Conservation (phyloP, 2,797 vertebrate species). For the Halcyon badia region DNA sequence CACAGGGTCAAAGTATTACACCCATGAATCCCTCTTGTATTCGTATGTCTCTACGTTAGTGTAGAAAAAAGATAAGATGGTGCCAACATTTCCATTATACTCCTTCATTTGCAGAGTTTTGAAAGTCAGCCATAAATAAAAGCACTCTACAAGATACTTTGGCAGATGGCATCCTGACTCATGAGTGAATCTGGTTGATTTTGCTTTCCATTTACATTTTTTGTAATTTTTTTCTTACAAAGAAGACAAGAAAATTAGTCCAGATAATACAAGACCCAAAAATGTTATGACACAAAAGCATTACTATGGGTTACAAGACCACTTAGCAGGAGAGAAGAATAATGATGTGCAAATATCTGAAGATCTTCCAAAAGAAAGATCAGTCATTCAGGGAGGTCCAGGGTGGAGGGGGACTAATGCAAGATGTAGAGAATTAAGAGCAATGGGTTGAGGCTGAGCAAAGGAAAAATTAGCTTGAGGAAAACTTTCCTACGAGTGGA, state of each 20-base stretch:
- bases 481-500: conserved; percentile 66
- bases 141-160: conserved; percentile 37
- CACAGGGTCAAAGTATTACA: conserved; percentile 15
- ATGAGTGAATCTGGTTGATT: conserved; percentile 1
- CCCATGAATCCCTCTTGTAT: background rate
- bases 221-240: background rate
- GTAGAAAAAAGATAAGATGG: conserved; percentile 33
- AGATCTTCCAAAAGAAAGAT: conserved; percentile 70
- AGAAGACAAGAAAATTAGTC: conserved; percentile 26
- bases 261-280: conserved; percentile 55
- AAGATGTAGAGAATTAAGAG: conserved; percentile 46
- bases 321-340: conserved; percentile 60
- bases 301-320: conserved; percentile 49
- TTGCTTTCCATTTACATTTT: conserved; percentile 51
- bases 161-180: conserved; percentile 25
- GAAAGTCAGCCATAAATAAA: conserved; percentile 48
- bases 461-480: conserved; percentile 59
- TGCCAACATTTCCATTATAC: conserved; percentile 53
- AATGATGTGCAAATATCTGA: conserved; percentile 71
- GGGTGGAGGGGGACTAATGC: conserved; percentile 32
- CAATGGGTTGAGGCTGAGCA: conserved; percentile 26
- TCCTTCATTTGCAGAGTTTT: conserved; percentile 24
- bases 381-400: conserved; percentile 72
- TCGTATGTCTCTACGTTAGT: background rate
- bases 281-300: conserved; percentile 44